phyloP scores from a whole-genome alignment of 2,113 vertebrate genomes.

The Pampusana beccarii region DNA sequence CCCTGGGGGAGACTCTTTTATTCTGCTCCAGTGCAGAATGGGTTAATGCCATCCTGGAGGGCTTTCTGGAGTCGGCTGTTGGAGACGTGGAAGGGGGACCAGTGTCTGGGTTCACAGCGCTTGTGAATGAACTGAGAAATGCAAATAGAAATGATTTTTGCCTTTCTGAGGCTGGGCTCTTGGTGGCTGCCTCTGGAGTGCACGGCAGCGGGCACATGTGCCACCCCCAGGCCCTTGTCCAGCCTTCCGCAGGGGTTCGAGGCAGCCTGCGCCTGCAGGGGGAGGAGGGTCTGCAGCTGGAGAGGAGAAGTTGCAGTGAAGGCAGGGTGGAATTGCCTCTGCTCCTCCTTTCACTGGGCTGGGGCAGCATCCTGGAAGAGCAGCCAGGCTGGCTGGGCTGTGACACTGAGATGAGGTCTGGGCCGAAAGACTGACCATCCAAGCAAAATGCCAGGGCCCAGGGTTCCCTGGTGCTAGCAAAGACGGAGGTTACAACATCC shows the following conservation, averaged over 20 bases:
- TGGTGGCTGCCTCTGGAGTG: not conserved
- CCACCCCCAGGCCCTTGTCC: not conserved
- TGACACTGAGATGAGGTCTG: not conserved
- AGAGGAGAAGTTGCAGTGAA: not conserved
- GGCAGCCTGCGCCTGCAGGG: not conserved
- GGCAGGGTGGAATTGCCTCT: not conserved
- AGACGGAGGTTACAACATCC: not conserved
- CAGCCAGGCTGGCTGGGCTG: not conserved
- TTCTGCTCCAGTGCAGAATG: not conserved
- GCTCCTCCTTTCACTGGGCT: fast-evolving
- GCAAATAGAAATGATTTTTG: constrained; percentile 28
- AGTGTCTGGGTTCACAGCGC: not conserved
- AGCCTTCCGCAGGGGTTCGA: not conserved
- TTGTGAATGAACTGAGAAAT: constrained; percentile 62
- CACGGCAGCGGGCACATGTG: not conserved
- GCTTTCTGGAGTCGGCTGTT: not conserved
- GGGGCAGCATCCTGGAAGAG: not conserved
- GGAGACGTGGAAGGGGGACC: not conserved
- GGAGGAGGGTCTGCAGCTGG: not conserved
- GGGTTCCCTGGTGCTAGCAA: not conserved
- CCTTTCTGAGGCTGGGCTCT: constrained; percentile 9
- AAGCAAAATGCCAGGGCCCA: not conserved
- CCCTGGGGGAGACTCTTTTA: not conserved
- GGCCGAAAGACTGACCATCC: fast-evolving
- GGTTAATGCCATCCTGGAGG: constrained; percentile 52